Evolutionary conservation across 2,113 vertebrate genomes (phyloP).

Genomic region (Rhineura floridana): DNA sequence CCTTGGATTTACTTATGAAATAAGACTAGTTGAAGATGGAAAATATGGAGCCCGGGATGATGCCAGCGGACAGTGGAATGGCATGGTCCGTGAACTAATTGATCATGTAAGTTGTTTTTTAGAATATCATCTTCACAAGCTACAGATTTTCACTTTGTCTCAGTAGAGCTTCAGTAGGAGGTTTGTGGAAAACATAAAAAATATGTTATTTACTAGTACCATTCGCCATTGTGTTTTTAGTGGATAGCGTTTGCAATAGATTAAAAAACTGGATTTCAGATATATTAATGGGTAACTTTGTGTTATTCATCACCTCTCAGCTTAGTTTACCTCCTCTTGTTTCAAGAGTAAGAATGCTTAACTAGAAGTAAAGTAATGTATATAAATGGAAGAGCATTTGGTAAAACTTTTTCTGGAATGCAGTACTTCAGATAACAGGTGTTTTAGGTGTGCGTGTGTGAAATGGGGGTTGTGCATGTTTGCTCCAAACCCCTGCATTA

Average conservation of each 20-base stretch:
- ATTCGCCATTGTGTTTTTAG: not conserved
- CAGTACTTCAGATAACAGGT: not conserved
- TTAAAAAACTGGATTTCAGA: not conserved
- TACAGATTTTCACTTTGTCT: not conserved
- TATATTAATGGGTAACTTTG: not conserved
- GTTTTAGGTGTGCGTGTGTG: not conserved
- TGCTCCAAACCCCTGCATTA: not conserved
- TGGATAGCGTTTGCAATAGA: not conserved
- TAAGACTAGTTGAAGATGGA: conserved; percentile 93
- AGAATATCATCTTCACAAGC: not conserved
- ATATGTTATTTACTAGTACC: not conserved
- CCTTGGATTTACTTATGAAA: conserved; percentile 94
- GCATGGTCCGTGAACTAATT: conserved; percentile 96
- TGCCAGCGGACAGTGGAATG: conserved; percentile 94
- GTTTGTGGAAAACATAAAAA: not conserved
- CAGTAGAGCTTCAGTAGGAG: not conserved
- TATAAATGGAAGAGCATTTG: not conserved
- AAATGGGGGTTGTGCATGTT: not conserved
- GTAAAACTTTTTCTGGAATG: not conserved
- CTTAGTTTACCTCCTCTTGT: not conserved
- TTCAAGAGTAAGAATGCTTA: not conserved
- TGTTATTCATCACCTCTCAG: not conserved
- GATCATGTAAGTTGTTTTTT: conserved; percentile 89
- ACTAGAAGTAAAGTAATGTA: not conserved
- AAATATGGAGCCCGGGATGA: conserved; percentile 97